Base-by-base conservation (phyloP, 2,888 invertebrate genomes). In the Gymnoscelis rufifasciata region DNA sequence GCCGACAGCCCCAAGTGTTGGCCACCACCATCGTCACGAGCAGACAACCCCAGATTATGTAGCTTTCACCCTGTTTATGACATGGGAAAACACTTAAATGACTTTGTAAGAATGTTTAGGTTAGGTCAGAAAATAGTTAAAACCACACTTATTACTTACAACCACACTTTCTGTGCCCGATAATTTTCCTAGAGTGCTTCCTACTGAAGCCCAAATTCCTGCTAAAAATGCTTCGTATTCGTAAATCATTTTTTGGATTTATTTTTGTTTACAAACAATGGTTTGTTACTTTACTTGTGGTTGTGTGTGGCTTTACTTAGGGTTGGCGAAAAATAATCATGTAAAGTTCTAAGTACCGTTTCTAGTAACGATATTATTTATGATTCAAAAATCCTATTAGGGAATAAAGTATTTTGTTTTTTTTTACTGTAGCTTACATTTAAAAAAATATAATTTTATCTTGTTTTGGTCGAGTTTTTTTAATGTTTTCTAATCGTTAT, bases 101-200 rank as follows among this genome's bases (percentile, higher is more conserved):
- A 0, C 7, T 12, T 29, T 12, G 11, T 12, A 3, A 7, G 12
- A 29, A 12, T 7, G 8, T 12, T 7, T 1, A 3, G 2, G 2
- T 3, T 29, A 29, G 8, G n/a, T 19, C 5, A 19, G 19, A 19
- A 19, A 19, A 3, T 19, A 3, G 19, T 19, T 19, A 19, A n/a
- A n/a, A 19, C 5, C 5, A 19, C 5, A 5, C 2, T 3, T 19
- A 19, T 19, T 43, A 74, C 80, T 74, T 64, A 86, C 84, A 46
- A 83, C 80, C 43, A 82, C 41, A 43, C 53, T 55, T 43, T 57
- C 38, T 14, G 81, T 77, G 60, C 92, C 91, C 38, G 90, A 88
- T 53, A 92, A 67, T 83, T 93, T 93, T 26, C 92, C 93, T 38
- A 92, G 84, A 29, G 91, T 78, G 68, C 93, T 92, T 28, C 91